Conservation (phyloP, 1,140 invertebrate species). For the Aphelenchoides fujianensis region DNA sequence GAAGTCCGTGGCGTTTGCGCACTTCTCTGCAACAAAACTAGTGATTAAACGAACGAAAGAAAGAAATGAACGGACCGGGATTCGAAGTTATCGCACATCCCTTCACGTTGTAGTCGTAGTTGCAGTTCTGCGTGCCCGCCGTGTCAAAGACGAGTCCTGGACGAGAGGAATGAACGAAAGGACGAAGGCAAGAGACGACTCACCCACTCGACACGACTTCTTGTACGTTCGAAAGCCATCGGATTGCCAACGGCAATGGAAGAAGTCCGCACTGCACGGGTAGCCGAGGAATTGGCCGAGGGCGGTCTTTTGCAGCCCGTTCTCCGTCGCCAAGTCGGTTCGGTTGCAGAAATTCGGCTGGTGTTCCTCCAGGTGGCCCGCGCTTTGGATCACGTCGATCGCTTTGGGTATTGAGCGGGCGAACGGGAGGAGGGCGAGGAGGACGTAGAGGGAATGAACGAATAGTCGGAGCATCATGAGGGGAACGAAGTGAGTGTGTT, state of each 20-base stretch:
- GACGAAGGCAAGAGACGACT: background rate
- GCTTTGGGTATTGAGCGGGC: constrained; percentile 35
- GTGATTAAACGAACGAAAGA: constrained; percentile 7
- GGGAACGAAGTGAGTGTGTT: too few species aligned
- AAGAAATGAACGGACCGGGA: constrained; percentile 19
- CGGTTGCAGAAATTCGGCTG: constrained; percentile 55
- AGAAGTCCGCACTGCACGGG: constrained; percentile 58
- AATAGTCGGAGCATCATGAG: too few species aligned
- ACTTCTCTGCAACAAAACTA: constrained; percentile 46
- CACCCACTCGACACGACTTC: constrained; percentile 53
- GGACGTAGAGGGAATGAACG: too few species aligned
- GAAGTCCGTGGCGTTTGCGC: constrained; percentile 53
- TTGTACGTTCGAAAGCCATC: constrained; percentile 58
- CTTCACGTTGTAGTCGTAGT: constrained; percentile 61
- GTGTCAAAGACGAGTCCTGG: constrained; percentile 58
- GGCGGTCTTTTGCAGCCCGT: constrained; percentile 43
- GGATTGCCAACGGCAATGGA: constrained; percentile 60
- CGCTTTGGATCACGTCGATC: constrained; percentile 28
- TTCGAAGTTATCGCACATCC: constrained; percentile 50
- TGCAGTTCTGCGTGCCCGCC: constrained; percentile 59
- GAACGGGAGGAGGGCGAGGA: too few species aligned
- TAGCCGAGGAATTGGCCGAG: constrained; percentile 59
- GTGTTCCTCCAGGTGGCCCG: constrained; percentile 32
- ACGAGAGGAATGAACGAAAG: background rate
- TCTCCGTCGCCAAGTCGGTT: constrained; percentile 35